Base-by-base conservation (phyloP, 2,888 invertebrate species). In the Pristionchus arcanus region DNA sequence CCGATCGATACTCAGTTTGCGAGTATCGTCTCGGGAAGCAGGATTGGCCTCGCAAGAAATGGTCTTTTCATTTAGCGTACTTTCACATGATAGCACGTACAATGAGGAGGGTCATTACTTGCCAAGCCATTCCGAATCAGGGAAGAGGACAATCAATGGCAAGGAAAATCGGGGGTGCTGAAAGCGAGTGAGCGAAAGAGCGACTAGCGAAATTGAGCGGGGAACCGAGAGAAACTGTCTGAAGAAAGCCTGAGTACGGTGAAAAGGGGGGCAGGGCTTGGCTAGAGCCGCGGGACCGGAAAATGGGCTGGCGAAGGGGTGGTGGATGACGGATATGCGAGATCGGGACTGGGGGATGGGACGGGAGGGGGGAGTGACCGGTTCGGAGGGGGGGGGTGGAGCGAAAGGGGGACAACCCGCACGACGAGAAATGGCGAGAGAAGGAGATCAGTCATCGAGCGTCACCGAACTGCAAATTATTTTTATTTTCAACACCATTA, bases 391-490 rank as follows among this genome's bases (percentile, higher is more conserved):
- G 37, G 74, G 63, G 25, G 63, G 68, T n/a, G 37, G 34, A 16
- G 42, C 42, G 42, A 49, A 71, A n/a, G 81, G 49, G 49, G 81
- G 11, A n/a, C 28, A 15, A 53, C 28, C 74, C 34, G 42, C 5
- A 21, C 21, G 74, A 25, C 25, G 25, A n/a, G 21, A 31, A 25
- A n/a, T 68, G 68, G n/a, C 15, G 74, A 34, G 74, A 34, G 71
- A 34, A 11, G 37, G 42, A 68, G 81, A 28, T 81, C 81, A 81
- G 81, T 81, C 81, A 28, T 81, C 81, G 42, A 81, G 49, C 5
- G 49, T 81, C 49, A 81, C 81, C 49, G 81, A 81, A 81, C 81
- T 81, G 81, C n/a, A n/a, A n/a, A n/a, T n/a, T n/a, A n/a, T n/a
- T n/a, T n/a, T n/a, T n/a, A n/a, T n/a, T n/a, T n/a, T n/a, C n/a